Conservation (phyloP, 2,888 invertebrate species). For the Eupithecia abbreviata region DNA sequence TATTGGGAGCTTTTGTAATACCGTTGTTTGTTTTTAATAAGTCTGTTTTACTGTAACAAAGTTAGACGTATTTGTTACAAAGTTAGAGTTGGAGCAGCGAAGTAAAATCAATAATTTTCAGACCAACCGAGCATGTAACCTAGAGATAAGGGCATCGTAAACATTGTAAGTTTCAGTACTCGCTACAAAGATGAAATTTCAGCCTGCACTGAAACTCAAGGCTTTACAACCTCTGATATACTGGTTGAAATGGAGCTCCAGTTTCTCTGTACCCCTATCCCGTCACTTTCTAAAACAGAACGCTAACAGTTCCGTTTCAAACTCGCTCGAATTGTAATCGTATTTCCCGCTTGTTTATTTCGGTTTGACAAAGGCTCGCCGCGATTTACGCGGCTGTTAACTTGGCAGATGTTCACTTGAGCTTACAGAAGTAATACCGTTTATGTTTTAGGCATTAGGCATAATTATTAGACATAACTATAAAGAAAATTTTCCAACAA, state of each 20-base stretch:
- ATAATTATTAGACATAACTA: constrained; percentile 14
- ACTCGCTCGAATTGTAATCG: constrained; percentile 58
- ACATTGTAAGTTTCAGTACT: background rate
- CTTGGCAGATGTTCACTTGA: constrained; percentile 54
- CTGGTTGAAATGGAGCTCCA: constrained; percentile 23
- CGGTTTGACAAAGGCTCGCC: constrained; percentile 64
- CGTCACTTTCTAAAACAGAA: constrained; percentile 64
- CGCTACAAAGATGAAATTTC: constrained; percentile 20
- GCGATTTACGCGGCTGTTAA: constrained; percentile 57
- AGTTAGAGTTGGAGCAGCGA: background rate
- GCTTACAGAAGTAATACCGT: constrained; percentile 47
- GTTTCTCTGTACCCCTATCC: constrained; percentile 32
- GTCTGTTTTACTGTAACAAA: constrained; percentile 14
- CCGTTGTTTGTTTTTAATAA: constrained; percentile 34
- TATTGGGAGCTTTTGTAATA: constrained; percentile 28
- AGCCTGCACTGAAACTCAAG: constrained; percentile 29
- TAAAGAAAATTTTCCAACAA: constrained; percentile 4
- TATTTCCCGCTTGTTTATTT: constrained; percentile 71
- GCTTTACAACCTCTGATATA: constrained; percentile 28
- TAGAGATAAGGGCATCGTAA: constrained; percentile 4
- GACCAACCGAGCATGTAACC: background rate
- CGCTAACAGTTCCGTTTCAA: constrained; percentile 71
- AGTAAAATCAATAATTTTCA: background rate
- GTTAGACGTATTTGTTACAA: background rate
- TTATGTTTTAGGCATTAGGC: constrained; percentile 16